These are phyloP conservation scores for Abrostola triplasia DNA, from an alignment of 2,888 invertebrate species.

Conservation along the genomic window DNA sequence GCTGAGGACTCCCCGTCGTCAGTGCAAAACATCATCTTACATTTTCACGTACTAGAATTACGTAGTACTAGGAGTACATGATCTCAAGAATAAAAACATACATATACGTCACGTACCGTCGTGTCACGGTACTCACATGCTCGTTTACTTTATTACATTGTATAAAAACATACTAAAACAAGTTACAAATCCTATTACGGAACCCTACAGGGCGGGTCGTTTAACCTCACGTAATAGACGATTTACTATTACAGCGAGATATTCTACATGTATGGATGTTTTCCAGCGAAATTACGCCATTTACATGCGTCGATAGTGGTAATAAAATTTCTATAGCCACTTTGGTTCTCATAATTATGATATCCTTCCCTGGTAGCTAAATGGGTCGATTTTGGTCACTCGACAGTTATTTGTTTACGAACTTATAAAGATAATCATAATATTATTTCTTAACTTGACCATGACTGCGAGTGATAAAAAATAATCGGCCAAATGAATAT, in stretches of 20 bases:
- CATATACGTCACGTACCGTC: conserved; percentile 25
- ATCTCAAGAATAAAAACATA: conserved; percentile 17
- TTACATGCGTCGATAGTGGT: conserved; percentile 25
- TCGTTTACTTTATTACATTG: conserved; percentile 57
- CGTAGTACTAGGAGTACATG: conserved; percentile 27
- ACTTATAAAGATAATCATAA: conserved; percentile 3
- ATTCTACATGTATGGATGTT: conserved; percentile 25
- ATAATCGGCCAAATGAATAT: too few relatives aligned
- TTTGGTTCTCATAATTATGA: conserved; percentile 28
- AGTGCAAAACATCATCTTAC: neutral
- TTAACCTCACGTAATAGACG: conserved; percentile 41
- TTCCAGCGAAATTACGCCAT: conserved; percentile 37
- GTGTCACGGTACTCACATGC: conserved; percentile 33
- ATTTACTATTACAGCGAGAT: conserved; percentile 38
- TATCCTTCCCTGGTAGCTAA: conserved; percentile 7
- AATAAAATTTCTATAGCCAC: conserved; percentile 44
- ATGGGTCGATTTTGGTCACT: neutral
- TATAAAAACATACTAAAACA: conserved; percentile 60
- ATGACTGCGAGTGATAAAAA: too few relatives aligned
- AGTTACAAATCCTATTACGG: conserved; percentile 58
- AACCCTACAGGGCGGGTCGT: conserved; percentile 48
- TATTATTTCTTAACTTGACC: too few relatives aligned
- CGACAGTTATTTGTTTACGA: neutral
- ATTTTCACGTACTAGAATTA: neutral
- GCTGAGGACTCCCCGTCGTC: neutral